Base-by-base conservation (phyloP, 92 coral and sea anemone species). In the Metridium senile region DNA sequence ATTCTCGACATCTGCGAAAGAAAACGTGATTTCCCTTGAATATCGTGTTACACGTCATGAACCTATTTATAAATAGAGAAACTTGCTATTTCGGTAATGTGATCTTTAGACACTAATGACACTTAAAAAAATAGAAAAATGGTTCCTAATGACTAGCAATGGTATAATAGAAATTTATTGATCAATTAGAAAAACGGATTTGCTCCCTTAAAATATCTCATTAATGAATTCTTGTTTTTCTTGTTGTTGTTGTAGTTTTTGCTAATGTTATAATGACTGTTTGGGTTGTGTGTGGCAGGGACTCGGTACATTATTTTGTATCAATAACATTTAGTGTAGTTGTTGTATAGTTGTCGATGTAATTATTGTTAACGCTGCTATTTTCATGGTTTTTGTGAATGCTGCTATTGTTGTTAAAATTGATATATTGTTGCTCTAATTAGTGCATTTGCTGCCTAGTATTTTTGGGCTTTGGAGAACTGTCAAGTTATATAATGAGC, bases 1-100 rank as follows among this genome's bases (percentile, higher is more conserved):
- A 23, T 63, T 63, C 69, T 63, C 11, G 69, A 10, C 69, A 63
- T 63, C 69, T 63, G 69, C 45, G 7, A 13, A 63, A 16, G 43
- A 31, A 31, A 28, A 63, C 7, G 1, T 31, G 20, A 63, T 63
- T 63, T 63, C 69, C 69, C 69, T 63, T 4, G 69, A 4, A 63
- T 63, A 63, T 63, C 13, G 39, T 27, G 20, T 63, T 63, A 27
- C 69, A 63, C 69, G 69, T 63, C 69, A 63, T 63, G 6, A 28
- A 28, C 26, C 29, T 30, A 16, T 63, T 31, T 28, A 27, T 29
- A 59, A 59, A 59, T 26, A n/a, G 32, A 2, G 3, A 22, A 59
- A 26, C 66, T 59, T 59, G 32, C 66, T 59, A 22, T 59, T 59
- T 59, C 22, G 32, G 69, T 63, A 63, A 63, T 63, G 43, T 26